A percentile compares a stretch with the other conserved stretches of the same genome.
These are phyloP conservation scores for Manacus vitellinus DNA, from an alignment of 2,113 vertebrate genomes.

Conservation along the genomic window DNA sequence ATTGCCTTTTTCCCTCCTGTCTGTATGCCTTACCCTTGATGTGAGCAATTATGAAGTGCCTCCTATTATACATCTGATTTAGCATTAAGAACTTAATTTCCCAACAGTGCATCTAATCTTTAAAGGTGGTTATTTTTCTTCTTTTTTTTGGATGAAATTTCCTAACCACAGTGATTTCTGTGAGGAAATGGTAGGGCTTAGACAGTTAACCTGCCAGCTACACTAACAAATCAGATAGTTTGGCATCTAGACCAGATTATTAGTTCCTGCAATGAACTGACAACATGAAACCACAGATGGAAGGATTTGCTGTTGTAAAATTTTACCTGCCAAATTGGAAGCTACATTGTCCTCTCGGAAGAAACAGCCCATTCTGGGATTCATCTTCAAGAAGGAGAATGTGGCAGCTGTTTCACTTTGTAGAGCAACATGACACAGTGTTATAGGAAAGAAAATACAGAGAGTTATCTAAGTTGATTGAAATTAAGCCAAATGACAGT, in stretches of 20 bases:
- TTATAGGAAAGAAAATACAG: conserved; percentile 29
- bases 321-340: conserved; percentile 38
- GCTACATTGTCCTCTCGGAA: not conserved
- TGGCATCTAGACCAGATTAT: conserved; percentile 39
- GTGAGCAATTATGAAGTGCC: not conserved
- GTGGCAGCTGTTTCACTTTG: conserved; percentile 52
- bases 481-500: conserved; percentile 59
- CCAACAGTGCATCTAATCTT: conserved; percentile 28
- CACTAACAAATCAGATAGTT: conserved; percentile 54
- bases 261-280: conserved; percentile 41
- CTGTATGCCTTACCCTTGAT: not conserved
- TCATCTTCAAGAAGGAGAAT: not conserved
- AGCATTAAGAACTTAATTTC: conserved; percentile 21
- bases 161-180: not conserved
- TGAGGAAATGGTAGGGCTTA: not conserved
- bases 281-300: conserved; percentile 35
- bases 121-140: not conserved
- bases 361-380: not conserved
- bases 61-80: not conserved
- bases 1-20: not conserved
- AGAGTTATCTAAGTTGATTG: conserved; percentile 48
- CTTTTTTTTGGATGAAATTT: not conserved
- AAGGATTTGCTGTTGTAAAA: conserved; percentile 54
- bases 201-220: conserved; percentile 36
- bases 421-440: conserved; percentile 27